phyloP scores from a whole-genome alignment of 2,797 vertebrate genomes.

The Pseudochirops corinnae region DNA sequence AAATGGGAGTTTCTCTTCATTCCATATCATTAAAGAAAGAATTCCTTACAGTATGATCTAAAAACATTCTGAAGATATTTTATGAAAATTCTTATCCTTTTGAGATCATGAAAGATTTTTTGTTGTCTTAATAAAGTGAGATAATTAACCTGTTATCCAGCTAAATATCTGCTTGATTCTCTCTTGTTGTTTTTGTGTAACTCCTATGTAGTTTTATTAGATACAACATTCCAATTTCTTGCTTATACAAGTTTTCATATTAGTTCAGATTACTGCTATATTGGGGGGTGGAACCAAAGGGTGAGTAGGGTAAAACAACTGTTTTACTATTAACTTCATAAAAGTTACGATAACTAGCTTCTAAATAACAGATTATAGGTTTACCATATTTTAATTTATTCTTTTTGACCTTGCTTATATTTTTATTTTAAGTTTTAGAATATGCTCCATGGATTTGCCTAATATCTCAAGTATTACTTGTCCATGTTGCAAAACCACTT shows the following conservation, averaged over 20 bases:
- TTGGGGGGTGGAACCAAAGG: background rate
- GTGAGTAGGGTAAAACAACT: background rate
- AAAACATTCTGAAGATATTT: conserved; percentile 28
- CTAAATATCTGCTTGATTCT: conserved; percentile 27
- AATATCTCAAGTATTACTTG: background rate
- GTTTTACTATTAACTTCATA: background rate
- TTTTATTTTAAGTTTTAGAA: background rate
- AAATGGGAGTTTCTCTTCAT: conserved; percentile 46
- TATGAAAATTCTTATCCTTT: conserved; percentile 39
- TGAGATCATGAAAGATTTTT: conserved; percentile 1
- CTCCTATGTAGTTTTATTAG: background rate
- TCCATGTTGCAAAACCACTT: background rate
- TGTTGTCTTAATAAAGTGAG: conserved; percentile 27
- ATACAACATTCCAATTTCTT: background rate
- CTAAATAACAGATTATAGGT: background rate
- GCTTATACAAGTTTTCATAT: background rate
- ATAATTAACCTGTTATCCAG: conserved; percentile 29
- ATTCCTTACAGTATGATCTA: conserved; percentile 31
- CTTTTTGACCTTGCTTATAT: background rate
- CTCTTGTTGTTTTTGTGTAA: conserved; percentile 18
- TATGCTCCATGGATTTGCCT: background rate
- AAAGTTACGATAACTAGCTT: background rate
- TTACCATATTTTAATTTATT: background rate
- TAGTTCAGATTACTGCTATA: background rate
- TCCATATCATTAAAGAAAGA: conserved; percentile 33